phyloP scores from a whole-genome alignment of 1,140 invertebrate species.

The Aplysia californica region DNA sequence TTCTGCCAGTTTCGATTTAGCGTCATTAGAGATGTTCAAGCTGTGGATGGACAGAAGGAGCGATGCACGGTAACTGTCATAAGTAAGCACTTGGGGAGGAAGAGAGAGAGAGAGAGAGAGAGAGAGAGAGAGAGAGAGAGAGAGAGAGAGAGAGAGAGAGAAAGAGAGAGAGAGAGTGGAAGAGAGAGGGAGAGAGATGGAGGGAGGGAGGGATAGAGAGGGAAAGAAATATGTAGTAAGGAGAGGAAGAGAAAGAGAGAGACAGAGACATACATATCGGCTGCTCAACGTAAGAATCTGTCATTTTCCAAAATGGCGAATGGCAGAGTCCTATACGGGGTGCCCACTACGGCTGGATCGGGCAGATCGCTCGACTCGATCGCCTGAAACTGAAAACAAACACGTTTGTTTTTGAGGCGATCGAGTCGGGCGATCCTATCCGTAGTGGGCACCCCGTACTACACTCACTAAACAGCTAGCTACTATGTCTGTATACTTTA shows the following conservation, averaged over 20 bases:
- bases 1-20: constrained; percentile 75
- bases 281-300: no score
- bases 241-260: background rate
- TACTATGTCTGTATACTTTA: no score
- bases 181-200: background rate
- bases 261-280: background rate
- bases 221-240: background rate
- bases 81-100: background rate
- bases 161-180: background rate
- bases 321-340: no score
- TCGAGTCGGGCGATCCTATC: no score
- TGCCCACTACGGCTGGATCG: no score
- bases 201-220: background rate
- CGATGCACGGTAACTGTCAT: background rate
- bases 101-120: background rate
- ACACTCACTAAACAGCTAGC: no score
- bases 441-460: no score
- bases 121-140: background rate
- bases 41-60: constrained; percentile 67
- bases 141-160: background rate
- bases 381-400: no score
- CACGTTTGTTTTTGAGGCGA: no score
- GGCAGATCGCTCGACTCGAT: no score
- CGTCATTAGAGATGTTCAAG: constrained; percentile 63
- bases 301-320: no score